Evolutionary conservation across 2,113 vertebrate genomes (phyloP).

Genomic region (Cisticola juncidis): DNA sequence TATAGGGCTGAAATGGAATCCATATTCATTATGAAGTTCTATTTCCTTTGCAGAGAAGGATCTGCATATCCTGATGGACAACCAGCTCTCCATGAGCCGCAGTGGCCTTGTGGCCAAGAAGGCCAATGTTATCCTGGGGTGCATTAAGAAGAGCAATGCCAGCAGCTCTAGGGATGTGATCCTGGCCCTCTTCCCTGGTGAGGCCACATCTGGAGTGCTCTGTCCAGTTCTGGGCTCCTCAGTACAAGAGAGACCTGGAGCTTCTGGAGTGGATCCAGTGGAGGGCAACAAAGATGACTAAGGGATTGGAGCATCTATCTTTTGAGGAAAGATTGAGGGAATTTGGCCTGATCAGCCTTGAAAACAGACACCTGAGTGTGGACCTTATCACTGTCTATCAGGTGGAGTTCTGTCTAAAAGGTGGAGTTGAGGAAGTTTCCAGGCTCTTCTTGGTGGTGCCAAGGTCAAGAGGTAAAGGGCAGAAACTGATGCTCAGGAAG

Average conservation of each 20-base stretch:
- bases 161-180: rapidly evolving
- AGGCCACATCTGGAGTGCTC: background rate
- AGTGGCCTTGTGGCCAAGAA: background rate
- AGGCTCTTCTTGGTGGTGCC: background rate
- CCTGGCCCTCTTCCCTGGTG: background rate
- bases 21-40: background rate
- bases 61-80: background rate
- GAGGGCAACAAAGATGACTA: background rate
- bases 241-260: background rate
- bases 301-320: background rate
- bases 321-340: background rate
- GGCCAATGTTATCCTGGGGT: rapidly evolving
- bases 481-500: background rate
- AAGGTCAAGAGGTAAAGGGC: background rate
- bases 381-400: background rate
- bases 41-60: background rate
- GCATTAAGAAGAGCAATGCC: background rate
- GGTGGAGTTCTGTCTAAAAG: too few relatives aligned
- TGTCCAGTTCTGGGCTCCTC: background rate
- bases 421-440: background rate
- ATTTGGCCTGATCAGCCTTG: rapidly evolving
- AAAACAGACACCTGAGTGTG: background rate
- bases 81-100: background rate
- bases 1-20: background rate
- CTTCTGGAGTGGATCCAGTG: rapidly evolving